Evolutionary conservation across 2,888 invertebrate species (phyloP).

Genomic region (Thereva unica): DNA sequence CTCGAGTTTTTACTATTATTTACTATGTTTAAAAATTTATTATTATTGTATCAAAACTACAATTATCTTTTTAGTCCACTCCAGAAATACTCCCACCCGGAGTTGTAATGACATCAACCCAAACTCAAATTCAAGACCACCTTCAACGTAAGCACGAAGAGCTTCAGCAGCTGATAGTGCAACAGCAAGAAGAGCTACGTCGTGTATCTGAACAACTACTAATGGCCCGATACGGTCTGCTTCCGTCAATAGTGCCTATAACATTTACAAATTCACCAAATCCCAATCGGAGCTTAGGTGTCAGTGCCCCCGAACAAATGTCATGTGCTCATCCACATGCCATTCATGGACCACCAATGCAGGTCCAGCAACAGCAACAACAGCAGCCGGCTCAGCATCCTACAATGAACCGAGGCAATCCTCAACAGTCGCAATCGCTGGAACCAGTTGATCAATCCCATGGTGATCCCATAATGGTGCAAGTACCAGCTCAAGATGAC

Average conservation of each 20-base stretch:
- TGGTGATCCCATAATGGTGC: conserved; percentile 36
- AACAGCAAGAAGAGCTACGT: conserved; percentile 84
- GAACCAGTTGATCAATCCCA: conserved; percentile 40
- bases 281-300: conserved; percentile 18
- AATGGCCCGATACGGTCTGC: conserved; percentile 77
- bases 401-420: not conserved
- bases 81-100: conserved; percentile 50
- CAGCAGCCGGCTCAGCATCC: conserved; percentile 37
- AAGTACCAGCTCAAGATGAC: conserved; percentile 50
- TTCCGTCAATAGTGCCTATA: conserved; percentile 54
- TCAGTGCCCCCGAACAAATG: conserved; percentile 7
- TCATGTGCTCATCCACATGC: not conserved
- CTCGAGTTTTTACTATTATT: not conserved
- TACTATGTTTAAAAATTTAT: not conserved
- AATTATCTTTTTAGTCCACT: conserved; percentile 43
- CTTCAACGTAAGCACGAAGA: conserved; percentile 83
- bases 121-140: conserved; percentile 70
- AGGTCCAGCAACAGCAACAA: conserved; percentile 46
- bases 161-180: conserved; percentile 79
- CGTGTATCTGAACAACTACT: conserved; percentile 85
- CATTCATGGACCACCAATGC: conserved; percentile 41
- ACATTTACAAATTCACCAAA: conserved; percentile 27
- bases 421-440: conserved; percentile 22
- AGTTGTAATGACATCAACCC: conserved; percentile 63
- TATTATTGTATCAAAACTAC: not conserved